Percentiles rank a stretch among this genome's conserved stretches.
Evolutionary conservation across 2,113 vertebrate species (phyloP).

Genomic region (Ophiodon elongatus): DNA sequence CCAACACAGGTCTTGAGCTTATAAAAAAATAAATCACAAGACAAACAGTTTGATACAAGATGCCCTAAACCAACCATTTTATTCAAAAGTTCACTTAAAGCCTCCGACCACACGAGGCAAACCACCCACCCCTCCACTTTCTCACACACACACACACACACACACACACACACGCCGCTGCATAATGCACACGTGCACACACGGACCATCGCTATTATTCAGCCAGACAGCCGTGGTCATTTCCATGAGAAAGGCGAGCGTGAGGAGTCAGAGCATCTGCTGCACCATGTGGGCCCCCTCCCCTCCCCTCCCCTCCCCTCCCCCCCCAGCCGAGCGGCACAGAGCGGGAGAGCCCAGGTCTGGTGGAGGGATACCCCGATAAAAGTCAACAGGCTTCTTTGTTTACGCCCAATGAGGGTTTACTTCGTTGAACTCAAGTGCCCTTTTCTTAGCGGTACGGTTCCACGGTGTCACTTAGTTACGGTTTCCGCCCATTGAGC

Average conservation of each 20-base stretch:
- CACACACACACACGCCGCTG: conserved; percentile 33
- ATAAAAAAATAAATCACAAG: background rate
- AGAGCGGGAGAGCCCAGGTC: background rate
- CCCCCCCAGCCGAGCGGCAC: background rate
- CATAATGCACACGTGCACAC: conserved; percentile 46
- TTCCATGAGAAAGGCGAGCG: conserved; percentile 82
- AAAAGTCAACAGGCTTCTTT: conserved; percentile 1
- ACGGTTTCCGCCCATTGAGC: background rate
- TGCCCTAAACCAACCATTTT: conserved; percentile 22
- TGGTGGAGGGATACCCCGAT: background rate
- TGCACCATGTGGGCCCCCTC: conserved; percentile 62
- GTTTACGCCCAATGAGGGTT: conserved; percentile 7
- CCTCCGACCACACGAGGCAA: background rate
- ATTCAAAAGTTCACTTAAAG: conserved; percentile 30
- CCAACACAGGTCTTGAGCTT: background rate
- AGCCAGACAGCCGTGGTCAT: conserved; percentile 76
- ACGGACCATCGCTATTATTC: conserved; percentile 60
- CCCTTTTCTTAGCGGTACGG: background rate
- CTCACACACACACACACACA: conserved; percentile 48
- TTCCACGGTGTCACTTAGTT: fast-evolving
- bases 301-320: too few species aligned
- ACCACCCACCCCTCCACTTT: background rate
- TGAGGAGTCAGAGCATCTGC: conserved; percentile 82
- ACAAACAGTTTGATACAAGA: background rate
- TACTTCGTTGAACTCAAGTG: background rate